Conservation (phyloP, 2,113 vertebrate species). For the Aviceda subcristata region DNA sequence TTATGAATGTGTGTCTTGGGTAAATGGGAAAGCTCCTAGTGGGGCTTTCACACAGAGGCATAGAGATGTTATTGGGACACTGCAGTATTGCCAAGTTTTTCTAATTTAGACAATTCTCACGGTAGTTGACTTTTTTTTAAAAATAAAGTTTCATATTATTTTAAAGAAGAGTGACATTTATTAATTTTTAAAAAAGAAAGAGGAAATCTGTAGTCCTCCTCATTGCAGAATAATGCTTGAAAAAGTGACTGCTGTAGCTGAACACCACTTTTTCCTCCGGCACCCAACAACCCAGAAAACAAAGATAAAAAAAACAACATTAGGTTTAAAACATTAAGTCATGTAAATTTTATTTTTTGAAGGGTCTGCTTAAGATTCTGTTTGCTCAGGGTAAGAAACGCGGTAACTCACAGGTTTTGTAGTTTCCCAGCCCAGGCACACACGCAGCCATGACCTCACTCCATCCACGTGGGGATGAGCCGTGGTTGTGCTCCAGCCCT, state of each 20-base stretch:
- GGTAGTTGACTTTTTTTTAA: background rate
- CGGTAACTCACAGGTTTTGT: background rate
- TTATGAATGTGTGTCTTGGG: background rate
- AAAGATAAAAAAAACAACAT: background rate
- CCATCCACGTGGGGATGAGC: background rate
- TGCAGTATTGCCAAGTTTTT: background rate
- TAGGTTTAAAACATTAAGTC: background rate
- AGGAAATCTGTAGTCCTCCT: background rate
- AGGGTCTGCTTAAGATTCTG: background rate
- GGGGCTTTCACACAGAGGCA: constrained; percentile 4
- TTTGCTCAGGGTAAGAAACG: background rate
- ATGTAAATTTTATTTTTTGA: background rate
- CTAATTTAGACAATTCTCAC: background rate
- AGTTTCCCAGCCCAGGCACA: background rate
- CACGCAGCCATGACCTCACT: background rate
- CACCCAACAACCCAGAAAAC: background rate
- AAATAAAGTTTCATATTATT: background rate
- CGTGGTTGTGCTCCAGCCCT: background rate
- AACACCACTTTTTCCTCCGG: background rate
- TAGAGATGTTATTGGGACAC: background rate
- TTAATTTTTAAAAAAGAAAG: background rate
- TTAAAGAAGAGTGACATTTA: background rate
- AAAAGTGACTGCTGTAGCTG: background rate
- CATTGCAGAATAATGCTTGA: background rate
- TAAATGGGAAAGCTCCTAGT: constrained; percentile 1